These are phyloP conservation scores for Pipa parva DNA, from an alignment of 2,113 vertebrate species.

Conservation along the genomic window DNA sequence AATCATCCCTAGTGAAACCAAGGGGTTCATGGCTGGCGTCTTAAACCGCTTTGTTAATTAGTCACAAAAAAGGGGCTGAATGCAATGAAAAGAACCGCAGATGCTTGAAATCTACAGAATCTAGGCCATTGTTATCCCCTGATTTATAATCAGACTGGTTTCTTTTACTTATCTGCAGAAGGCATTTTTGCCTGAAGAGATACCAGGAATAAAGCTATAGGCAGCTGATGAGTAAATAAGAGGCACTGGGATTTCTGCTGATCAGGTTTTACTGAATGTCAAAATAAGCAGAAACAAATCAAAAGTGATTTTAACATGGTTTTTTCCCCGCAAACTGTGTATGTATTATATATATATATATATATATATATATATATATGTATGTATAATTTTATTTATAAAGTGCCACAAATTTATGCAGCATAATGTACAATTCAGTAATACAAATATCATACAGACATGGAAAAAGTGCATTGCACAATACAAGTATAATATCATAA, in stretches of 20 bases:
- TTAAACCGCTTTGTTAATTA: constrained; percentile 28
- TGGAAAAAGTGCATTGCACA: too few relatives aligned
- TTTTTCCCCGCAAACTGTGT: too few relatives aligned
- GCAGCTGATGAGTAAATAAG: not conserved
- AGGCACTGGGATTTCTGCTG: not conserved
- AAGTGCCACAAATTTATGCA: too few relatives aligned
- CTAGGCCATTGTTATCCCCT: constrained; percentile 14
- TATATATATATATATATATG: too few relatives aligned
- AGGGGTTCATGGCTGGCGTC: constrained; percentile 16
- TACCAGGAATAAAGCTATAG: not conserved
- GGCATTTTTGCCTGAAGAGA: not conserved
- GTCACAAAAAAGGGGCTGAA: constrained; percentile 12
- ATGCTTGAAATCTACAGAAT: constrained; percentile 2
- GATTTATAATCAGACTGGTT: constrained; percentile 13
- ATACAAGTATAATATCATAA: too few relatives aligned
- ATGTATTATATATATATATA: too few relatives aligned
- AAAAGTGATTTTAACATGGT: not conserved
- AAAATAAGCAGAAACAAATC: not conserved
- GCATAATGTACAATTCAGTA: too few relatives aligned
- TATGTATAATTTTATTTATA: too few relatives aligned
- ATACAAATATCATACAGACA: too few relatives aligned
- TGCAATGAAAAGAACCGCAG: constrained; percentile 7
- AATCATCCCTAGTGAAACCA: not conserved
- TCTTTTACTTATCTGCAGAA: not conserved
- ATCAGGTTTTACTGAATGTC: not conserved